A percentile compares a stretch with the other conserved stretches of the same genome.
Conservation (phyloP, 2,797 vertebrate species). For the Manis javanica region DNA sequence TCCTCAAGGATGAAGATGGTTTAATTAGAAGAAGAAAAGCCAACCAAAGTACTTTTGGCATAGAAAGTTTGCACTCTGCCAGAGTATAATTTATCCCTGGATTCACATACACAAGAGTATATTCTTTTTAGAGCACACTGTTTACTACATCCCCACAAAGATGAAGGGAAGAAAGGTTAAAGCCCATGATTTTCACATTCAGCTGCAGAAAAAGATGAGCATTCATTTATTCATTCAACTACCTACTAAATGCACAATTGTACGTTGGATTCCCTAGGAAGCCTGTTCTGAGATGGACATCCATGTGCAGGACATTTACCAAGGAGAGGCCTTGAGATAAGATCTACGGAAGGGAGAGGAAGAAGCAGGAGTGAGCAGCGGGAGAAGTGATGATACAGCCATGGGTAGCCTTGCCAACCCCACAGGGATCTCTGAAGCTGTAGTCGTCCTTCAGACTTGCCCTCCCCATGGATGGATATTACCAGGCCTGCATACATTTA, state of each 20-base stretch:
- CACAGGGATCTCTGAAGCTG: background rate
- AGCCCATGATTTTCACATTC: conserved; percentile 40
- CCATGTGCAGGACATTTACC: background rate
- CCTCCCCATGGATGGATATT: background rate
- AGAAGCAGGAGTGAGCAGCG: background rate
- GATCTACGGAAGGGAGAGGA: background rate
- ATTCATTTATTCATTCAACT: background rate
- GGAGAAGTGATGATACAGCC: background rate
- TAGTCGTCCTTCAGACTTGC: background rate
- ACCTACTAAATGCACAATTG: background rate
- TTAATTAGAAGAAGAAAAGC: conserved; percentile 67
- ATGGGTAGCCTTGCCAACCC: background rate
- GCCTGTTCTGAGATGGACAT: background rate
- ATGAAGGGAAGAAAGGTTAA: background rate
- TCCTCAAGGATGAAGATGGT: conserved; percentile 48
- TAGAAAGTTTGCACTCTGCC: conserved; percentile 27
- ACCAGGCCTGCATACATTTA: background rate
- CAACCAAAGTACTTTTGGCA: conserved; percentile 75
- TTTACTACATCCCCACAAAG: conserved; percentile 33
- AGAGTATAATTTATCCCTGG: conserved; percentile 52
- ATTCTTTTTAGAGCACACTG: conserved; percentile 48
- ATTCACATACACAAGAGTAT: conserved; percentile 12
- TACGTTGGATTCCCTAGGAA: background rate
- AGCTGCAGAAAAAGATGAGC: conserved; percentile 8
- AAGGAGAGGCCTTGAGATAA: conserved; percentile 46